Evolutionary conservation across 2,888 invertebrate species (phyloP).

Genomic region (Pseudolycoriella hygida): DNA sequence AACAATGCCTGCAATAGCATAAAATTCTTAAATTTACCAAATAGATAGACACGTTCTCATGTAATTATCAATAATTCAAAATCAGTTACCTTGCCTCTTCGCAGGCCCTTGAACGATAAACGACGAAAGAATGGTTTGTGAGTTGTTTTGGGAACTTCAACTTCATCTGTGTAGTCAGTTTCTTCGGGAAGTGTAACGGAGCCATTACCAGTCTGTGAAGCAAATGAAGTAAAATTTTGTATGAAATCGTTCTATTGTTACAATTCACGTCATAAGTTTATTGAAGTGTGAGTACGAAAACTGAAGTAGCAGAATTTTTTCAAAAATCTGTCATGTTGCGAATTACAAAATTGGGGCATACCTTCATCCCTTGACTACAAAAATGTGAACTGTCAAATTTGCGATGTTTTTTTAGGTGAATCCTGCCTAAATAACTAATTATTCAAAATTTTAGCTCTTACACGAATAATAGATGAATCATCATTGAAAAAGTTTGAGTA

Average conservation of each 20-base stretch:
- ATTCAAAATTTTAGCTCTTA: no score
- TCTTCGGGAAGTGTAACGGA: conserved; percentile 33
- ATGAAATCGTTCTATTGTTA: not conserved
- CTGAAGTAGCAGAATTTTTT: no score
- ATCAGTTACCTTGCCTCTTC: conserved; percentile 49
- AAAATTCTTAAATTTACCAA: conserved; percentile 22
- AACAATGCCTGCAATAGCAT: conserved; percentile 45
- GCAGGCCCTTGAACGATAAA: conserved; percentile 74
- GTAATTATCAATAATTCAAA: not conserved
- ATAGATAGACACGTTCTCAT: conserved; percentile 2
- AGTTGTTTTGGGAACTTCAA: conserved; percentile 59
- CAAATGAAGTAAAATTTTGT: not conserved
- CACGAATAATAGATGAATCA: no score
- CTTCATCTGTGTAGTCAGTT: conserved; percentile 58
- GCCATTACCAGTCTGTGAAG: conserved; percentile 20
- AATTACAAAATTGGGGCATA: no score
- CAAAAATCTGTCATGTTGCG: no score
- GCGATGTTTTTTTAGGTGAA: no score
- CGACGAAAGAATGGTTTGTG: conserved; percentile 73
- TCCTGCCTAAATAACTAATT: no score
- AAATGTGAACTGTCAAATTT: no score
- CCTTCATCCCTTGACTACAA: no score
- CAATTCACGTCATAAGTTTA: not conserved
- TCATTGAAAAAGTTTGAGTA: no score
- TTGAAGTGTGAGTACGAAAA: no score